phyloP scores from a whole-genome alignment of 1,140 invertebrate species.

The Caligus rogercresseyi region DNA sequence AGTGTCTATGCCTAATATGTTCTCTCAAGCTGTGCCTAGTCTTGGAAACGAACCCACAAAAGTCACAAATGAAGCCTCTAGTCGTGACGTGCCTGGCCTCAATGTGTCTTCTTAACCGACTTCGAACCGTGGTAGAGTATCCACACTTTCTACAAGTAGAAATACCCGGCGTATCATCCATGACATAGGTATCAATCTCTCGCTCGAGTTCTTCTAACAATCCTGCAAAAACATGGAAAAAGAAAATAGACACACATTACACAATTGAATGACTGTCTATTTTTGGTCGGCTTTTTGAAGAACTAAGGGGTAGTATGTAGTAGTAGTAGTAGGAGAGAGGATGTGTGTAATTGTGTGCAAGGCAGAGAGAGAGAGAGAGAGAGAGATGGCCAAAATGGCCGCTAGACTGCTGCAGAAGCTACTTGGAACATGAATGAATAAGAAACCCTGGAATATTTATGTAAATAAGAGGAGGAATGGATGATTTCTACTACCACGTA shows the following conservation, averaged over 20 bases:
- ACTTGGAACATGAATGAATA: too few relatives aligned
- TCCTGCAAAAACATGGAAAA: not conserved
- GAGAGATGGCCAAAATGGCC: too few relatives aligned
- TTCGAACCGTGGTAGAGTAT: not conserved
- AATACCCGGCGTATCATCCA: not conserved
- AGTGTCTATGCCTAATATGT: constrained; percentile 7
- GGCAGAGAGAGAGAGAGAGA: too few relatives aligned
- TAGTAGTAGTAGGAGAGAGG: not conserved
- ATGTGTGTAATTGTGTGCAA: too few relatives aligned
- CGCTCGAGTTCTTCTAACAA: not conserved
- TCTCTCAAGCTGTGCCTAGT: constrained; percentile 7
- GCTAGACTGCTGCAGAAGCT: too few relatives aligned
- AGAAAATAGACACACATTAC: not conserved
- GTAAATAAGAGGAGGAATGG: too few relatives aligned
- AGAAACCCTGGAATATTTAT: too few relatives aligned
- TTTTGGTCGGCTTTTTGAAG: too few relatives aligned
- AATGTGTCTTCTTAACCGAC: not conserved
- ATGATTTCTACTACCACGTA: too few relatives aligned
- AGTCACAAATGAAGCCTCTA: constrained; percentile 1
- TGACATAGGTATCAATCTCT: not conserved
- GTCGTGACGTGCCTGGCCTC: constrained; percentile 15
- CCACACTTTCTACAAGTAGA: constrained; percentile 8
- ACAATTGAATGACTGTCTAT: too few relatives aligned
- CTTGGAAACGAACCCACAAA: constrained; percentile 10
- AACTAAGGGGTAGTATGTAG: not conserved